Evolutionary conservation across 2,888 invertebrate genomes (phyloP), one percentile per base, ranked within the genome.

Genomic region (Ophion slaviceki): DNA sequence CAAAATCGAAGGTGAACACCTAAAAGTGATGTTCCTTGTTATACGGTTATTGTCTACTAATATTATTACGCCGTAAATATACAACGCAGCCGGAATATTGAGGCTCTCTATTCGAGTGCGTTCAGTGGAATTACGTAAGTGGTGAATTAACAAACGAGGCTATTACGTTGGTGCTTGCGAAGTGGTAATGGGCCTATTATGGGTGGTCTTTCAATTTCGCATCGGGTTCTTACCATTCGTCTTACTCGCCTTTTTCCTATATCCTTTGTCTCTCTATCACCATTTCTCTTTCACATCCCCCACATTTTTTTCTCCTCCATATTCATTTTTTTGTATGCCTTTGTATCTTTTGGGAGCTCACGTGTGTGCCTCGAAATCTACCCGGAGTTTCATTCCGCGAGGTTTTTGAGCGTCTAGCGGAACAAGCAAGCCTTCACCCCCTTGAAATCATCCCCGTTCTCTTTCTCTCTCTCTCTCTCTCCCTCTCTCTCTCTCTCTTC

Each of bases 341-440:
- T 47, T 24, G 57, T 57, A 45, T 59, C n/a, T 45, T 59, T 32
- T 20, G 61, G 32, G n/a, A 61, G 36, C 17, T 47, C 45, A 32
- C 61, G 45, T 47, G 59, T 47, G 28, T 47, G 59, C 28, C 70
- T n/a, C 8, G 28, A 78, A 70, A 28, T 47, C 59, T 32, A 70
- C 28, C 28, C 61, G 32, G n/a, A 71, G 68, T n/a, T 70, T 40
- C 59, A 68, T 68, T 59, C 20, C 40, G 8, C 14, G 28, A 11
- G 40, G 17, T n/a, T 24, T 59, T 68, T 59, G 71, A 71, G 71
- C 57, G 20, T 61, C 47, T 32, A 47, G 47, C 28, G 28, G 45
- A n/a, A 62, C 71, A 64, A 24, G 71, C 11, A 20, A 80, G 40
- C 36, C 64, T 71, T 61, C 36, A 80, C 62, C 62, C 79, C 61